These are phyloP conservation scores for Latrodectus elegans DNA, from an alignment of 2,888 invertebrate species.

Conservation along the genomic window DNA sequence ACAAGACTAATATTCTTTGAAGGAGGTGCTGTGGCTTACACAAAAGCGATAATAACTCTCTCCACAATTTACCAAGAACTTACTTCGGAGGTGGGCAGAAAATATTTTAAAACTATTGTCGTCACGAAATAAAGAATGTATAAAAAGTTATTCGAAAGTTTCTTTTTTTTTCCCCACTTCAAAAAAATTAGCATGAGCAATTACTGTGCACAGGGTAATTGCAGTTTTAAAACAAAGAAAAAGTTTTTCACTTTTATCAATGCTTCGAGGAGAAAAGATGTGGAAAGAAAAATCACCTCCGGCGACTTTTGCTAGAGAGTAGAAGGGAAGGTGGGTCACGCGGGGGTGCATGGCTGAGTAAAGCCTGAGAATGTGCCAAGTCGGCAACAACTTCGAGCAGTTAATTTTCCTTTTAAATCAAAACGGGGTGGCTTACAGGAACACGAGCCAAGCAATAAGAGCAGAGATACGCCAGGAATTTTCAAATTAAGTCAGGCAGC, in stretches of 20 bases:
- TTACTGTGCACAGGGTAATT: not conserved
- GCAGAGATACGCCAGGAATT: constrained; percentile 43
- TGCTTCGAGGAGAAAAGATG: not conserved
- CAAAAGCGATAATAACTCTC: no score
- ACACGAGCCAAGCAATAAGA: constrained; percentile 19
- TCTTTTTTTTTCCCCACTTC: not conserved
- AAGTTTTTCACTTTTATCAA: not conserved
- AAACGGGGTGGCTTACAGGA: constrained; percentile 1
- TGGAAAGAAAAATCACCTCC: no score
- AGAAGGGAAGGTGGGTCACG: not conserved
- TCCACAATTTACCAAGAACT: no score
- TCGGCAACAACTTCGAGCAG: constrained; percentile 30
- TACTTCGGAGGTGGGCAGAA: no score
- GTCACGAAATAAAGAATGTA: no score
- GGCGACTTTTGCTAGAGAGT: no score
- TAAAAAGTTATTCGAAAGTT: no score
- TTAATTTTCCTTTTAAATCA: constrained; percentile 34
- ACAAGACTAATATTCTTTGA: no score
- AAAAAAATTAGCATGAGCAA: not conserved
- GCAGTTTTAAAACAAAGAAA: constrained; percentile 3
- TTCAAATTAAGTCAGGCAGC: constrained; percentile 37
- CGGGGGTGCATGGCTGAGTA: not conserved
- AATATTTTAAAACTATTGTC: no score
- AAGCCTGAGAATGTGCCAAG: constrained; percentile 30
- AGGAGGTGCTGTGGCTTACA: no score